Conservation (phyloP, 2,888 invertebrate species). For the Clistopyga incitator region DNA sequence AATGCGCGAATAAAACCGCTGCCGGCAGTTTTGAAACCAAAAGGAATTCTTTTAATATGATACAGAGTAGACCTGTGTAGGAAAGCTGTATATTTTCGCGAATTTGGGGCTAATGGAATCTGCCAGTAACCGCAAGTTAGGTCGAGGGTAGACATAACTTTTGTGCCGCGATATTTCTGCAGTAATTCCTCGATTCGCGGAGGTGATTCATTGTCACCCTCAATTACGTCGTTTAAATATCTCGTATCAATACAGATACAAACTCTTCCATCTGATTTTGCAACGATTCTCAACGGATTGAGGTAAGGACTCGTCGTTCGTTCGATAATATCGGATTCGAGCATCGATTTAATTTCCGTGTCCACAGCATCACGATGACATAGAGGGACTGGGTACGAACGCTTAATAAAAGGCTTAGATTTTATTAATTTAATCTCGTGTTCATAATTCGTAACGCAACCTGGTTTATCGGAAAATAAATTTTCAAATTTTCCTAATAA, state of each 20-base stretch:
- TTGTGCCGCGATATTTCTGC: slow-evolving; percentile 65
- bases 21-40: slow-evolving; percentile 27
- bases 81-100: slow-evolving; percentile 68
- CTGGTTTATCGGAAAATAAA: slow-evolving; percentile 71
- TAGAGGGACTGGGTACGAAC: slow-evolving; percentile 75
- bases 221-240: slow-evolving; percentile 72
- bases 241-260: slow-evolving; percentile 75
- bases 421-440: slow-evolving; percentile 71
- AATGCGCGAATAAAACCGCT: slow-evolving; percentile 68
- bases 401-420: slow-evolving; percentile 66
- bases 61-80: slow-evolving; percentile 54
- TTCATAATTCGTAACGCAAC: slow-evolving; percentile 67
- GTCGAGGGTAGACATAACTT: slow-evolving; percentile 5
- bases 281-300: slow-evolving; percentile 73
- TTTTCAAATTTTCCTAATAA: background rate
- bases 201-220: slow-evolving; percentile 71
- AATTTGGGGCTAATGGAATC: slow-evolving; percentile 62
- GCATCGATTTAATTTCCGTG: slow-evolving; percentile 70
- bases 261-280: slow-evolving; percentile 72
- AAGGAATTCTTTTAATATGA: slow-evolving; percentile 29
- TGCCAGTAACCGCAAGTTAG: slow-evolving; percentile 69
- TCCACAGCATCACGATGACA: slow-evolving; percentile 70
- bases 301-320: slow-evolving; percentile 71
- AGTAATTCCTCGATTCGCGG: slow-evolving; percentile 66
- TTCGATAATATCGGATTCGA: slow-evolving; percentile 72